These are phyloP conservation scores for Drosophila atroscutellata DNA, from an alignment of 2,888 invertebrate species.

Conservation along the genomic window DNA sequence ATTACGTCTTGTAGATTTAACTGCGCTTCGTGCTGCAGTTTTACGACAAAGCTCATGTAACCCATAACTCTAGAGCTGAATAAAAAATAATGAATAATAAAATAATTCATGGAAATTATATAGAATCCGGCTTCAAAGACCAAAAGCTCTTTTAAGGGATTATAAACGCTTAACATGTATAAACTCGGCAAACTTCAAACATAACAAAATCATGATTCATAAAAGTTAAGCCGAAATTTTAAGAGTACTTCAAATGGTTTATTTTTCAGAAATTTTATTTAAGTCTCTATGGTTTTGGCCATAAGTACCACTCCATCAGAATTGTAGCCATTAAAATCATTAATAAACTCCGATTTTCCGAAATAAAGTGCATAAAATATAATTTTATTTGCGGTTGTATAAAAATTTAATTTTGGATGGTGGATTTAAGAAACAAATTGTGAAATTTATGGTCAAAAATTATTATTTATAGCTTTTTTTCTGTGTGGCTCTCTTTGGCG, in stretches of 20 bases:
- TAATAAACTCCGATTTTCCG: not conserved
- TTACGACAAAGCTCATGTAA: constrained; percentile 4
- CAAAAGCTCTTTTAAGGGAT: not conserved
- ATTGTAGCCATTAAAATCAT: not conserved
- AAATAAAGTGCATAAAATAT: not conserved
- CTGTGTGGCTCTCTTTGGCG: not conserved
- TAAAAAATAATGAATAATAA: not conserved
- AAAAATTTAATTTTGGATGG: not conserved
- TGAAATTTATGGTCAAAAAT: too few species aligned
- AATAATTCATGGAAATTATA: not conserved
- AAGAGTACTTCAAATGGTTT: not conserved
- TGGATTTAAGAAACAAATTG: not conserved
- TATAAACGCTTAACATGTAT: not conserved
- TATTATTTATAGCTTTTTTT: not conserved
- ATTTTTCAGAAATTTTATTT: not conserved
- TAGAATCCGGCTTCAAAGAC: not conserved
- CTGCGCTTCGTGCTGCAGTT: constrained; percentile 11
- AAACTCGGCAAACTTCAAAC: not conserved
- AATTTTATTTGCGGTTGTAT: not conserved
- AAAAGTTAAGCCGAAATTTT: not conserved
- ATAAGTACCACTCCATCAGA: not conserved
- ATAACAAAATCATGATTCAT: not conserved
- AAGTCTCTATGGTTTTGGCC: not conserved
- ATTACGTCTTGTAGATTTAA: constrained; percentile 1
- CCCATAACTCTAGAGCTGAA: not conserved